Base-by-base conservation (phyloP, 2,888 invertebrate species). In the Trissonchulus latispiculum region DNA sequence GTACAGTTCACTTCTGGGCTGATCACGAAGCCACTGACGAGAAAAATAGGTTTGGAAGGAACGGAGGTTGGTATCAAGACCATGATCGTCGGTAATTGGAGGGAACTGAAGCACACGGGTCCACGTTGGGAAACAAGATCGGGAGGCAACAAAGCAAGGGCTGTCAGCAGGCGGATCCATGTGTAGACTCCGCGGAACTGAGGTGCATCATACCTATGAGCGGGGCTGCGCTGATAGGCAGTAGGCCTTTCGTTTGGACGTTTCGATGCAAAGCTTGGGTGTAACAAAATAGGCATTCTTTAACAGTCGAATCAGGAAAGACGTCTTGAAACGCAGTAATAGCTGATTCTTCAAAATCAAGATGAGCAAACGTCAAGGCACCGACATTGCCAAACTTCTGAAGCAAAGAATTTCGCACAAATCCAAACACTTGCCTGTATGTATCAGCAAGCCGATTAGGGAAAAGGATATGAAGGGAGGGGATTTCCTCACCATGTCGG, bases 301-400 rank as follows among this genome's bases (percentile, higher is more conserved):
- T 59, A 23, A 59, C 59, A 23, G 18, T n/a, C 18, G 59, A 23
- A 59, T n/a, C 59, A 18, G 18, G 59, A 59, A 59, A 59, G 18
- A 59, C 59, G 59, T 59, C n/a, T 59, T 59, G 18, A 59, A 59
- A 59, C n/a, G 18, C 59, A 18, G 59, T 23, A 59, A 59, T 59
- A 59, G 59, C 59, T n/a, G 59, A 18, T 59, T 59, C 59, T 59
- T 59, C 59, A n/a, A 59, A 59, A 59, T 59, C 59, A 59, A 59
- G n/a, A 59, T 59, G 59, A 59, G n/a, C n/a, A n/a, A 23, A 59
- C 18, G 59, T n/a, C 18, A 59, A 18, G 18, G 18, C 59, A 23
- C 59, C 59, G n/a, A 59, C 59, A n/a, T 18, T 59, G 59, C 59
- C 59, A n/a, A 23, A n/a, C 18, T 59, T 18, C 59, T 59, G 59